These are phyloP conservation scores for Otus sunia DNA, from an alignment of 2,113 vertebrate species.

Conservation along the genomic window DNA sequence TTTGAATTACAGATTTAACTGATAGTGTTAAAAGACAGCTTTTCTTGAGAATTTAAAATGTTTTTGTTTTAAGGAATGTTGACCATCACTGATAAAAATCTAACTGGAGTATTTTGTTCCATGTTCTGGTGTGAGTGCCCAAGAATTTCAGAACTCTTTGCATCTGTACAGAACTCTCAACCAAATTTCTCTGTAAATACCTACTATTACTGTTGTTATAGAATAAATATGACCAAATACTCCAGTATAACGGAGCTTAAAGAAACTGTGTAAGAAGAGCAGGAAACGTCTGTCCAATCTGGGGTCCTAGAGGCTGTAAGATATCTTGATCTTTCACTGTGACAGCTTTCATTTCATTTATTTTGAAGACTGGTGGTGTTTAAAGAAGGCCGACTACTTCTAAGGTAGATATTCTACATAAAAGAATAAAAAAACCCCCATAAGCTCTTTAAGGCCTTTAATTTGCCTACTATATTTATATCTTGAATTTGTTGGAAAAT, in stretches of 20 bases:
- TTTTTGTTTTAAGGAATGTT: neutral
- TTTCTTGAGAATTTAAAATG: neutral
- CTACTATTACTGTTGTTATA: neutral
- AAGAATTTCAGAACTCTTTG: neutral
- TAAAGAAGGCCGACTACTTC: neutral
- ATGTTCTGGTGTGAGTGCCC: neutral
- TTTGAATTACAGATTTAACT: neutral
- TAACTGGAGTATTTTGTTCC: neutral
- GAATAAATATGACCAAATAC: neutral
- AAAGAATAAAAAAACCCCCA: neutral
- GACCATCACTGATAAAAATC: neutral
- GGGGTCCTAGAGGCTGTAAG: neutral
- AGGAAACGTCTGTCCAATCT: neutral
- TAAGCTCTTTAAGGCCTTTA: neutral
- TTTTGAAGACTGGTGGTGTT: neutral
- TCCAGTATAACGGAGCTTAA: neutral
- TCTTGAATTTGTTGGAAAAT: neutral
- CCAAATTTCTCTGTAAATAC: neutral
- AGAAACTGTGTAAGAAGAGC: neutral
- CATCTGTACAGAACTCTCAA: neutral
- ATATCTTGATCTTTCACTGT: neutral
- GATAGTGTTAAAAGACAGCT: neutral
- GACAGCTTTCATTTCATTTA: neutral
- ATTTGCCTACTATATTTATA: neutral
- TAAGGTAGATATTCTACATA: neutral